Percentiles rank a stretch among this genome's conserved stretches.
Conservation (phyloP, 1,140 invertebrate species). For the Drosophila murphyi region DNA sequence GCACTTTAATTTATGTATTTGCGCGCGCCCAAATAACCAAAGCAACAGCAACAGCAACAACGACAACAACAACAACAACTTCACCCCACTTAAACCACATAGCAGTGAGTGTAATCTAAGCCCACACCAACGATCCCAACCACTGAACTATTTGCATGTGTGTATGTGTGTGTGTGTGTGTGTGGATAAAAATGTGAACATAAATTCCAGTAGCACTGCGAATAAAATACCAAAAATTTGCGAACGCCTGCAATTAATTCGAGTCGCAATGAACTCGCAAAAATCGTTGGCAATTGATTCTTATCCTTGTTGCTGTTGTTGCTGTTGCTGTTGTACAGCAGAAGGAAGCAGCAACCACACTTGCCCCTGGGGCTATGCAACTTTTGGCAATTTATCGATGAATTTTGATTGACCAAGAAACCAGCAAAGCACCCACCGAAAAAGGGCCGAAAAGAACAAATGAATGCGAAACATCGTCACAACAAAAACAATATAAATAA, state of each 20-base stretch:
- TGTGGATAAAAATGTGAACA: constrained; percentile 45
- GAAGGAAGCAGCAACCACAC: not conserved
- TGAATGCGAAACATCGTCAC: constrained; percentile 3
- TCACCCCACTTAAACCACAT: constrained; percentile 27
- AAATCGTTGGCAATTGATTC: constrained; percentile 19
- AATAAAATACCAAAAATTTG: constrained; percentile 24
- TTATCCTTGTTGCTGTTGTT: constrained; percentile 29
- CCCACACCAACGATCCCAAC: not conserved
- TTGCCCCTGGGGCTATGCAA: constrained; percentile 24
- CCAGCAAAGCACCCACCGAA: not conserved
- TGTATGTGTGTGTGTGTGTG: constrained; percentile 7
- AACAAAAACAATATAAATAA: constrained; percentile 17
- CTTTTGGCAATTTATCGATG: constrained; percentile 48
- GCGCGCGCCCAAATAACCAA: constrained; percentile 33
- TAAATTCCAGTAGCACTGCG: constrained; percentile 70
- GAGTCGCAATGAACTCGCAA: constrained; percentile 35
- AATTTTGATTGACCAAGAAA: constrained; percentile 51
- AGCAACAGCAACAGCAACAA: constrained; percentile 12
- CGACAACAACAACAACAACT: constrained; percentile 8
- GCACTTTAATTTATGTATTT: constrained; percentile 57
- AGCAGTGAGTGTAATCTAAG: constrained; percentile 34
- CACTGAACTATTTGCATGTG: constrained; percentile 41
- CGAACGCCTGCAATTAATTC: constrained; percentile 69
- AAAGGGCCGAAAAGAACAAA: not conserved
- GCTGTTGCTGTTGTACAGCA: not conserved